A percentile compares a stretch with the other conserved stretches of the same genome.
Evolutionary conservation across 1,140 invertebrate species (phyloP).

Genomic region (Coelopa frigida): DNA sequence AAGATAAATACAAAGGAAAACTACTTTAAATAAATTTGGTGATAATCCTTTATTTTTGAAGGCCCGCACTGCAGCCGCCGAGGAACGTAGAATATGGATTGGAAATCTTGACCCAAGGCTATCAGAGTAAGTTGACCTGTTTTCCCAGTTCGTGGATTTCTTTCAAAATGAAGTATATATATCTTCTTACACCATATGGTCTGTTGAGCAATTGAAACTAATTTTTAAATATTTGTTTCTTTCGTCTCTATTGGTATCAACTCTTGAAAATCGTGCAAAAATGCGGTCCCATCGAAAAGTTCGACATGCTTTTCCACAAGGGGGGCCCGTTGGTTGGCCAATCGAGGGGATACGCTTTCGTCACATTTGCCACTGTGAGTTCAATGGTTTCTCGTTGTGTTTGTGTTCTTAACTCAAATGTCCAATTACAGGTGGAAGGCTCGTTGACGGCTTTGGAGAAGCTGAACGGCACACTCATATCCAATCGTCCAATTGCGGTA

Average conservation of each 20-base stretch:
- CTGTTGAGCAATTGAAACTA: slow-evolving; percentile 10
- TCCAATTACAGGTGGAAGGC: slow-evolving; percentile 20
- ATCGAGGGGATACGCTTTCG: slow-evolving; percentile 88
- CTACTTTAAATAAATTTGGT: too few relatives aligned
- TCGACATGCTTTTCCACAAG: slow-evolving; percentile 89
- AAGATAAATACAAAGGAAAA: too few relatives aligned
- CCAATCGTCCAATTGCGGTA: slow-evolving; percentile 68
- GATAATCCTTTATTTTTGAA: too few relatives aligned
- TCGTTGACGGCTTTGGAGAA: slow-evolving; percentile 53
- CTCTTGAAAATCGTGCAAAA: slow-evolving; percentile 90
- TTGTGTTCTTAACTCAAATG: background rate
- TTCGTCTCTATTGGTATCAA: slow-evolving; percentile 71
- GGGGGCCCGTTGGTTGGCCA: slow-evolving; percentile 79
- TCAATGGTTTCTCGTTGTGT: background rate
- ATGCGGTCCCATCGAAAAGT: slow-evolving; percentile 85
- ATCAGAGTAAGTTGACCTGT: slow-evolving; percentile 75
- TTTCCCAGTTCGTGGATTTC: slow-evolving; percentile 16
- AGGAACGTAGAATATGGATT: slow-evolving; percentile 63
- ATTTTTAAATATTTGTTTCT: slow-evolving; percentile 33
- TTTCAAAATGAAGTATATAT: slow-evolving; percentile 4
- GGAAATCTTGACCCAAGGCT: slow-evolving; percentile 81
- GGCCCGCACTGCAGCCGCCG: too few relatives aligned
- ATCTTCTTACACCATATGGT: background rate
- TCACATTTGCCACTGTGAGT: slow-evolving; percentile 62
- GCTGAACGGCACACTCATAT: slow-evolving; percentile 67